Conservation (phyloP, 2,888 invertebrate species). For the Lottia gigantea region DNA sequence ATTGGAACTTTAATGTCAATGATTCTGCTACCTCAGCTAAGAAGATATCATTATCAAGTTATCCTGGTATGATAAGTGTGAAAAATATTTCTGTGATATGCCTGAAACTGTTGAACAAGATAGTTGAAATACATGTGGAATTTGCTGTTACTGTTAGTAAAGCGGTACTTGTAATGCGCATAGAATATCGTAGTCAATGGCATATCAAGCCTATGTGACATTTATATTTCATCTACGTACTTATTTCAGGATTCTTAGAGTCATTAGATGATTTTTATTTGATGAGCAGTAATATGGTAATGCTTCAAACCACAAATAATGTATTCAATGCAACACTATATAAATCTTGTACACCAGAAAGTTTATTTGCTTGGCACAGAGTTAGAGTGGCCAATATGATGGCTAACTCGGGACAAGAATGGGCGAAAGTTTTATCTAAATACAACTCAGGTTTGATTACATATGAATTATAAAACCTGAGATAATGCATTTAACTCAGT, state of each 20-base stretch:
- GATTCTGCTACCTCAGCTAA: conserved; percentile 51
- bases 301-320: conserved; percentile 65
- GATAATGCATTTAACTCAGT: too few relatives aligned
- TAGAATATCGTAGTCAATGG: too few relatives aligned
- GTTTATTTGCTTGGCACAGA: conserved; percentile 64
- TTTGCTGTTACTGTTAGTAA: too few relatives aligned
- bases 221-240: too few relatives aligned
- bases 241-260: conserved; percentile 59
- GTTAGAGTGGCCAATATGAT: conserved; percentile 64
- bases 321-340: conserved; percentile 60
- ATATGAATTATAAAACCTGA: too few relatives aligned
- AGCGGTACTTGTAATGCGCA: too few relatives aligned
- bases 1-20: conserved; percentile 60
- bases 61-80: conserved; percentile 51
- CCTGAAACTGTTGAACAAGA: too few relatives aligned
- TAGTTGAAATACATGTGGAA: too few relatives aligned
- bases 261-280: conserved; percentile 66
- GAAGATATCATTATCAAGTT: conserved; percentile 62
- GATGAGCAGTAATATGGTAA: conserved; percentile 57
- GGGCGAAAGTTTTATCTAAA: conserved; percentile 51
- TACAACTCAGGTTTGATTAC: conserved; percentile 58
- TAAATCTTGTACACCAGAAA: conserved; percentile 47
- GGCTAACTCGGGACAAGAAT: conserved; percentile 59
- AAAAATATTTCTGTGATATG: too few relatives aligned
- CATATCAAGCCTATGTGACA: too few relatives aligned